Percentiles rank a stretch among this genome's conserved stretches.
Evolutionary conservation across 2,888 invertebrate species (phyloP).

Genomic region (Drosophila neotestacea): DNA sequence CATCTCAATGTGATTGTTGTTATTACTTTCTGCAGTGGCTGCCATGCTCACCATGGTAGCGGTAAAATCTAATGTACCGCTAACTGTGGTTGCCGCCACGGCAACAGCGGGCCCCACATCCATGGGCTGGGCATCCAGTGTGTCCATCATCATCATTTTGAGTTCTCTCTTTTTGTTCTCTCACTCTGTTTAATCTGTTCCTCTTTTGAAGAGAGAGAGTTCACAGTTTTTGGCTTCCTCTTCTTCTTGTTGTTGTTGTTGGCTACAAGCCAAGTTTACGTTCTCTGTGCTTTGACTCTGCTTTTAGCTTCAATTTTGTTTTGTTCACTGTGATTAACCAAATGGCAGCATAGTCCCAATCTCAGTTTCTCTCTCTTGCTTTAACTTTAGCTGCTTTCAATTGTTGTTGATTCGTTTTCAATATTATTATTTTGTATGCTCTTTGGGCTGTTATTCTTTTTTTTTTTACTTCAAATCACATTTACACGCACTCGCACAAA

Average conservation of each 20-base stretch:
- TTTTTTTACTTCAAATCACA: constrained; percentile 58
- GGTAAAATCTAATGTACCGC: constrained; percentile 64
- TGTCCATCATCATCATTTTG: constrained; percentile 84
- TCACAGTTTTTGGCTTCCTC: constrained; percentile 47
- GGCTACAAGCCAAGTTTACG: constrained; percentile 68
- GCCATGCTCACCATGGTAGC: constrained; percentile 77
- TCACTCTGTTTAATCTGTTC: constrained; percentile 10
- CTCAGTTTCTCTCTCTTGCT: constrained; percentile 43
- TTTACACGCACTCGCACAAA: constrained; percentile 44
- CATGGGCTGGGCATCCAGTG: constrained; percentile 74
- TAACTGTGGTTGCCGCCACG: constrained; percentile 74
- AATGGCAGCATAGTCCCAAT: constrained; percentile 53
- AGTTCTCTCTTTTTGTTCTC: constrained; percentile 21
- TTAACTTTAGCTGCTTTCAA: constrained; percentile 28
- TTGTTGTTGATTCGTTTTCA: constrained; percentile 76
- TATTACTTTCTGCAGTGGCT: constrained; percentile 81
- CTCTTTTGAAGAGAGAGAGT: constrained; percentile 39
- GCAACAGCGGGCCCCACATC: constrained; percentile 70
- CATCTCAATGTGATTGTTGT: constrained; percentile 82
- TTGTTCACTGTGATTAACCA: constrained; percentile 73
- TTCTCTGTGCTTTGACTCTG: constrained; percentile 46
- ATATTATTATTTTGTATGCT: constrained; percentile 79
- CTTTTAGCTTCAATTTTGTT: constrained; percentile 72
- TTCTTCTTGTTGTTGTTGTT: constrained; percentile 25
- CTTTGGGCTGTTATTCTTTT: constrained; percentile 58